phyloP scores from a whole-genome alignment of 2,113 vertebrate genomes.

The Lophius piscatorius region DNA sequence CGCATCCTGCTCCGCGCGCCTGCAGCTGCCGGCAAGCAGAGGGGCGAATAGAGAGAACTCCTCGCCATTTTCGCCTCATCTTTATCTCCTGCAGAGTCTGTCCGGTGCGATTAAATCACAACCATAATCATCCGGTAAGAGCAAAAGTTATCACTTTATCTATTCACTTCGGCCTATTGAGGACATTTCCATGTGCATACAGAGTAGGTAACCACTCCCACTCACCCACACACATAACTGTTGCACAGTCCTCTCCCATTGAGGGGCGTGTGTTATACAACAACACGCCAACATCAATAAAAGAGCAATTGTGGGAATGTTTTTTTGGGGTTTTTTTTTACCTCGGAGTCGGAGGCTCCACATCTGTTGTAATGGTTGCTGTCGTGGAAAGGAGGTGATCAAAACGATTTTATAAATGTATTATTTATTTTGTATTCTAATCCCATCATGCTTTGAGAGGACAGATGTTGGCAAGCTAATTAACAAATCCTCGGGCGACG shows the following conservation, averaged over 20 bases:
- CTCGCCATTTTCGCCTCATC: slow-evolving; percentile 16
- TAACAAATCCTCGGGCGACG: slow-evolving; percentile 74
- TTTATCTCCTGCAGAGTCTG: slow-evolving; percentile 26
- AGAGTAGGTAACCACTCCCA: slow-evolving; percentile 19
- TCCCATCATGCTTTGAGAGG: slow-evolving; percentile 64
- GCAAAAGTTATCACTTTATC: slow-evolving; percentile 53
- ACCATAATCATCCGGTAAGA: slow-evolving; percentile 42
- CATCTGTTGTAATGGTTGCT: slow-evolving; percentile 68
- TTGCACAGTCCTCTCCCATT: slow-evolving; percentile 4
- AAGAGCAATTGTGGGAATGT: slow-evolving; percentile 40
- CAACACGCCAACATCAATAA: slow-evolving; percentile 53
- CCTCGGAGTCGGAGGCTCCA: slow-evolving; percentile 36
- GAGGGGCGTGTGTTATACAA: slow-evolving; percentile 65
- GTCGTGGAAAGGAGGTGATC: slow-evolving; percentile 46
- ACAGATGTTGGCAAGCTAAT: slow-evolving; percentile 78
- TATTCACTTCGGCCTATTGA: slow-evolving; percentile 32
- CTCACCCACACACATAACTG: slow-evolving; percentile 10
- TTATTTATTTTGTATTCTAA: slow-evolving; percentile 59
- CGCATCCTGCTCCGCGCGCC: slow-evolving; percentile 22
- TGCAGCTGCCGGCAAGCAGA: slow-evolving; percentile 16
- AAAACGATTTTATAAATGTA: slow-evolving; percentile 53
- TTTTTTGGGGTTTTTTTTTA: slow-evolving; percentile 22
- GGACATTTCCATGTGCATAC: slow-evolving; percentile 37
- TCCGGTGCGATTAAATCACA: slow-evolving; percentile 46
- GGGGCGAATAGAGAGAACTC: slow-evolving; percentile 23